Base-by-base conservation (phyloP, 2,797 vertebrate genomes). In the Lepus oiostolus region DNA sequence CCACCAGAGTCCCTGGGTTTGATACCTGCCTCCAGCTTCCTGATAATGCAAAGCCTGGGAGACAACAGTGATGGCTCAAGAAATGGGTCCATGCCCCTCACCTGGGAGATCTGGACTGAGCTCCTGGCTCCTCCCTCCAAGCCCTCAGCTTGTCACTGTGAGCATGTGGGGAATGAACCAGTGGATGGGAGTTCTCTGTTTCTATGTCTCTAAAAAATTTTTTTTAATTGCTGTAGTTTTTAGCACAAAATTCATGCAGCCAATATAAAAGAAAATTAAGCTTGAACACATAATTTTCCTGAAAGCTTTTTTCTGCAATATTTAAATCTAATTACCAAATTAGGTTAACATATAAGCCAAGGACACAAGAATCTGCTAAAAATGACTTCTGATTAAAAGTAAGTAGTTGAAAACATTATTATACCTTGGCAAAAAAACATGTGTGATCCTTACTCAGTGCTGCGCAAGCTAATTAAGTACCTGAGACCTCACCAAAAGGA, bases 301-400 rank as follows among this genome's bases (percentile, higher is more conserved):
- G 86, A 88, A 95, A 93, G 67, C 52, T 17, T 95, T 95, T 96
- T 77, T 47, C 42, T 28, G 50, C 47, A 87, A 4, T 54, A 32
- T 94, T 97, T 97, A 88, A 96, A 96, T 96, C 87, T 87, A 97
- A 95, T 74, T 83, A 96, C 26, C 75, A 90, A 71, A 81, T 81
- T 96, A 92, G 60, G 89, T 17, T 95, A 65, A 67, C 38, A 95
- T 91, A 72, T 72, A 97, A 96, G 47, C 84, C 80, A 97, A 97
- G 74, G 92, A 89, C 35, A 91, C 6, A 92, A 67, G 76, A 97
- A 97, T 14, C 32, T 32, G 65, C 93, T 95, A 89, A 88, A 89
- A 95, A 94, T 72, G 71, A 63, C 82, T 87, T 96, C 63, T 95
- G 90, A 17, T 63, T 87, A 89, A 95, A 91, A 91, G 72, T 28